phyloP scores from a whole-genome alignment of 2,888 invertebrate genomes.

The Pseudococcus viburni region DNA sequence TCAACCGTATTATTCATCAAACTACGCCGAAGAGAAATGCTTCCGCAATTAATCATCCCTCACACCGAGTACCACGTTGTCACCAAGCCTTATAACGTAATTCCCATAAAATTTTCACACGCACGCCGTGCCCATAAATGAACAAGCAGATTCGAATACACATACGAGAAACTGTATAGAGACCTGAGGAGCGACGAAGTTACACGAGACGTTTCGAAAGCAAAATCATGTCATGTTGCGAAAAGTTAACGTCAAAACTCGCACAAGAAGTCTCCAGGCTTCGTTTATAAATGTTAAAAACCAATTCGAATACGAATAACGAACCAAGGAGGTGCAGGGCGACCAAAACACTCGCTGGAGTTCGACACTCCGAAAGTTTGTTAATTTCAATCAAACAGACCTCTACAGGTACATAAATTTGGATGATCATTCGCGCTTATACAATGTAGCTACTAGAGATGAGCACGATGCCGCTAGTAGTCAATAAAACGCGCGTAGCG shows the following conservation, averaged over 20 bases:
- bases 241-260: slow-evolving; percentile 53
- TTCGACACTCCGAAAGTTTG: slow-evolving; percentile 25
- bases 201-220: slow-evolving; percentile 29
- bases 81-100: not conserved
- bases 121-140: not conserved
- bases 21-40: not conserved
- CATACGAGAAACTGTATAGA: not conserved
- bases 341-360: not conserved
- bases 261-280: slow-evolving; percentile 39
- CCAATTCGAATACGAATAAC: slow-evolving; percentile 41
- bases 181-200: slow-evolving; percentile 24
- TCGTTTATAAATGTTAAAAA: slow-evolving; percentile 50
- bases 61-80: not conserved
- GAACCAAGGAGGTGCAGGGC: not conserved
- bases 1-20: not conserved
- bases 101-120: slow-evolving; percentile 24
- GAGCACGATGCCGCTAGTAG: too few species aligned
- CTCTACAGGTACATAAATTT: not conserved
- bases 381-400: slow-evolving; percentile 48
- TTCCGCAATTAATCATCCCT: slow-evolving; percentile 21
- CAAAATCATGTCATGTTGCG: slow-evolving; percentile 52
- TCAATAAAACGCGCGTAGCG: too few species aligned
- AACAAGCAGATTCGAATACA: not conserved
- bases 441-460: not conserved
- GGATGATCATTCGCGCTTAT: not conserved